phyloP scores from a whole-genome alignment of 2,888 invertebrate species.

The Dascillus cervinus region DNA sequence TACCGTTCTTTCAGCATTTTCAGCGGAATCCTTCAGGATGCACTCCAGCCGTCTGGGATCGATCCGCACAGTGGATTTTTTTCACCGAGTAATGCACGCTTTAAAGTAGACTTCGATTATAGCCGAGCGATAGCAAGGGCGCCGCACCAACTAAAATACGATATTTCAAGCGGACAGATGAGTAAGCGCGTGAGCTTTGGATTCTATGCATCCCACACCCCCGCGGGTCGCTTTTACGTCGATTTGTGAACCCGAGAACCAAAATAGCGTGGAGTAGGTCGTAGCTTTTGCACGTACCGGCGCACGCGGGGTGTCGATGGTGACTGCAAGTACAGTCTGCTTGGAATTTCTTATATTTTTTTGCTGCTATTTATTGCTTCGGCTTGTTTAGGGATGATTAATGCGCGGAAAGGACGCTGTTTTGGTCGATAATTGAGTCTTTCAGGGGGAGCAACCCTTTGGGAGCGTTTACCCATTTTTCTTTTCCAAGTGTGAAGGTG shows the following conservation, averaged over 20 bases:
- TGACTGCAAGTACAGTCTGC: conserved; percentile 8
- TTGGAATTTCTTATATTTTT: conserved; percentile 8
- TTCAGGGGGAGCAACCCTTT: no score
- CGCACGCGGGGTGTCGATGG: conserved; percentile 20
- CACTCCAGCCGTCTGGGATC: no score
- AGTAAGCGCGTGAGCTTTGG: conserved; percentile 31
- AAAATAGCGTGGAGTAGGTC: conserved; percentile 18
- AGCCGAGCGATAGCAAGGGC: conserved; percentile 12
- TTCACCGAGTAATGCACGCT: no score
- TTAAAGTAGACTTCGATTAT: background rate
- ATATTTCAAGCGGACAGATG: conserved; percentile 31
- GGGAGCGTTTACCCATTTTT: no score
- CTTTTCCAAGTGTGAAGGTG: no score
- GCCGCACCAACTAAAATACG: conserved; percentile 28
- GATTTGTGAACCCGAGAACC: conserved; percentile 13
- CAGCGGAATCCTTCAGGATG: no score
- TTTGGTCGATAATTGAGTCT: no score
- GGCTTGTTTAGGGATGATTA: no score
- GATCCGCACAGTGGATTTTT: no score
- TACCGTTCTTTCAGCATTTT: no score
- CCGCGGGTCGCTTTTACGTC: conserved; percentile 11
- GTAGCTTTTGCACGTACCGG: conserved; percentile 14
- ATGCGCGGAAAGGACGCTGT: no score
- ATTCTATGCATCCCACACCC: conserved; percentile 23
- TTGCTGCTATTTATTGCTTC: no score